A percentile compares a stretch with the other conserved stretches of the same genome.
These are phyloP conservation scores for Crambe crambe DNA, from an alignment of 37 sponge, comb jelly and placozoan species.

Conservation along the genomic window DNA sequence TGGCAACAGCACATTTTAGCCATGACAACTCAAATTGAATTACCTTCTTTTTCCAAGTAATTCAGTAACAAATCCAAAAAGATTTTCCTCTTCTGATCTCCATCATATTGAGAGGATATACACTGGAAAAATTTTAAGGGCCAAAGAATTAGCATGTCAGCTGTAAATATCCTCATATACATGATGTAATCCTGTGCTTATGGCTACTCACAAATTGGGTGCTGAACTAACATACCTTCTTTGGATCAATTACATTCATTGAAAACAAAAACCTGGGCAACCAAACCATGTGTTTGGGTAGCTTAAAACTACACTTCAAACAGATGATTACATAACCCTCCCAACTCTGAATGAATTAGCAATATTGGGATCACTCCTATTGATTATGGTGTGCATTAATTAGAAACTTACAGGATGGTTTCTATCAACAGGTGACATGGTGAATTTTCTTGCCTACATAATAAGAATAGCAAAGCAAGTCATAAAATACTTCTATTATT, in stretches of 20 bases:
- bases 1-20: not conserved
- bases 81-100: constrained; percentile 48
- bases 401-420: constrained; percentile 52
- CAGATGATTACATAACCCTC: too few species aligned
- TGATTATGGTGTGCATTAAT: constrained; percentile 24
- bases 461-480: not conserved
- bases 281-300: constrained; percentile 10
- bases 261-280: constrained; percentile 29
- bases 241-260: not conserved
- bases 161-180: not conserved
- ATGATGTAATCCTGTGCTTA: too few species aligned
- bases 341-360: too few species aligned
- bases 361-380: too few species aligned
- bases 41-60: constrained; percentile 48
- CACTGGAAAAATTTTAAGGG: constrained; percentile 18
- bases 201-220: too few species aligned
- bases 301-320: not conserved
- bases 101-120: constrained; percentile 34
- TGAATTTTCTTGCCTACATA: constrained; percentile 4
- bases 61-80: constrained; percentile 50
- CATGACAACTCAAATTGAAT: too few species aligned
- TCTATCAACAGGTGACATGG: constrained; percentile 25
- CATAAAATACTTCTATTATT: not conserved
- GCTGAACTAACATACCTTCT: too few species aligned
- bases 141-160: too few species aligned